These are phyloP conservation scores for Trematomus bernacchii DNA, from an alignment of 2,797 vertebrate species.

Conservation along the genomic window DNA sequence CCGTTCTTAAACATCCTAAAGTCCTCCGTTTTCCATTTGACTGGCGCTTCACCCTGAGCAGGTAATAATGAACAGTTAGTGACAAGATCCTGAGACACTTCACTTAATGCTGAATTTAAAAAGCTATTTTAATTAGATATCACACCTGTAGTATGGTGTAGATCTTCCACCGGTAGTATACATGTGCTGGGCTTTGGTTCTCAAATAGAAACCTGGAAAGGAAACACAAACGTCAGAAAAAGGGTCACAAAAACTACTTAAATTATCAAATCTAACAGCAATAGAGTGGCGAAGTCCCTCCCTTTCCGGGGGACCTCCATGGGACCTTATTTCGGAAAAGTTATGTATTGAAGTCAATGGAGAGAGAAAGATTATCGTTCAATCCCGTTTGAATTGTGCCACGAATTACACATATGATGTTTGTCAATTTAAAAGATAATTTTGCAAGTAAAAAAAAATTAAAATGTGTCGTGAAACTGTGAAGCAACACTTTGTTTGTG, in stretches of 20 bases:
- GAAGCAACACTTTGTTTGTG: no score
- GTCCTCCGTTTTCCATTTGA: constrained; percentile 97
- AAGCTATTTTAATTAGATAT: background rate
- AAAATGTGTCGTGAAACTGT: no score
- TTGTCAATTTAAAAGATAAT: no score
- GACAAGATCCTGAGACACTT: background rate
- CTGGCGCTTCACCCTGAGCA: constrained; percentile 94
- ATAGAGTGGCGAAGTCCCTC: no score
- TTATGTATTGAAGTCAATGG: no score
- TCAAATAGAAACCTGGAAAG: constrained; percentile 96
- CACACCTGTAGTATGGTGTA: constrained; percentile 96
- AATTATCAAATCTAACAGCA: fast-evolving
- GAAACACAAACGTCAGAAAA: background rate
- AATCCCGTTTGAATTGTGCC: no score
- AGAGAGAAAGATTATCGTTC: no score
- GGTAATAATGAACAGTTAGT: background rate
- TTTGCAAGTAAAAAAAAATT: no score
- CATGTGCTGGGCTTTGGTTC: constrained; percentile 99
- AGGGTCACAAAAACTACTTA: background rate
- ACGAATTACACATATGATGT: no score
- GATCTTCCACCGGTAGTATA: constrained; percentile 98
- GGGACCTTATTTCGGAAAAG: no score
- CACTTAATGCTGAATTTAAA: background rate
- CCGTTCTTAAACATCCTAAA: constrained; percentile 99
- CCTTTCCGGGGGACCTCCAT: no score